Evolutionary conservation across 2,888 invertebrate species (phyloP).

Genomic region (Xylota sylvarum): DNA sequence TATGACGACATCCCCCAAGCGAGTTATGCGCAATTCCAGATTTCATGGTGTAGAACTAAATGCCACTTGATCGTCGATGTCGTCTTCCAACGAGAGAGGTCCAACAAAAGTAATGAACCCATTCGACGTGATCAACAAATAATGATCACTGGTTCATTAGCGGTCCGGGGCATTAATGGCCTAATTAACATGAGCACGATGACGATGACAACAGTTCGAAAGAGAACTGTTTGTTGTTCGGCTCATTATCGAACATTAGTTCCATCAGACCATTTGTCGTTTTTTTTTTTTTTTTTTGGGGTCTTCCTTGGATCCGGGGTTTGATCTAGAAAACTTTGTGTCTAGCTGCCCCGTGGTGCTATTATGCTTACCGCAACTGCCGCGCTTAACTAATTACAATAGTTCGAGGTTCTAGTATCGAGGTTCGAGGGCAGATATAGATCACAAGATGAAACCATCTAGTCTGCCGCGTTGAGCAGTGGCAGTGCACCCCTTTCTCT

Average conservation of each 20-base stretch:
- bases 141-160: slow-evolving; percentile 74
- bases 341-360: slow-evolving; percentile 52
- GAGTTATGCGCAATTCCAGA: slow-evolving; percentile 66
- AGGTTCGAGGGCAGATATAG: slow-evolving; percentile 20
- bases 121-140: slow-evolving; percentile 73
- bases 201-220: slow-evolving; percentile 53
- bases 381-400: slow-evolving; percentile 50
- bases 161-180: slow-evolving; percentile 63
- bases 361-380: slow-evolving; percentile 60
- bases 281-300: slow-evolving; percentile 1
- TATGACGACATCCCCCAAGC: slow-evolving; percentile 34
- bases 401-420: slow-evolving; percentile 15
- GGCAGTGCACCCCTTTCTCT: slow-evolving; percentile 22
- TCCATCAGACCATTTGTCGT: slow-evolving; percentile 27
- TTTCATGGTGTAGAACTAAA: slow-evolving; percentile 20
- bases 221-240: slow-evolving; percentile 51
- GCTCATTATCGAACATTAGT: slow-evolving; percentile 66
- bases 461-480: slow-evolving; percentile 26
- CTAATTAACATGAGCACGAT: slow-evolving; percentile 71
- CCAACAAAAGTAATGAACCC: slow-evolving; percentile 71
- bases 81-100: slow-evolving; percentile 24
- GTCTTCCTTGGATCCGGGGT: slow-evolving; percentile 16
- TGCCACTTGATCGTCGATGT: not conserved
- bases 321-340: slow-evolving; percentile 42
- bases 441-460: slow-evolving; percentile 5